Base-by-base conservation (phyloP, 2,888 invertebrate species). In the Podotricha telesiphe region DNA sequence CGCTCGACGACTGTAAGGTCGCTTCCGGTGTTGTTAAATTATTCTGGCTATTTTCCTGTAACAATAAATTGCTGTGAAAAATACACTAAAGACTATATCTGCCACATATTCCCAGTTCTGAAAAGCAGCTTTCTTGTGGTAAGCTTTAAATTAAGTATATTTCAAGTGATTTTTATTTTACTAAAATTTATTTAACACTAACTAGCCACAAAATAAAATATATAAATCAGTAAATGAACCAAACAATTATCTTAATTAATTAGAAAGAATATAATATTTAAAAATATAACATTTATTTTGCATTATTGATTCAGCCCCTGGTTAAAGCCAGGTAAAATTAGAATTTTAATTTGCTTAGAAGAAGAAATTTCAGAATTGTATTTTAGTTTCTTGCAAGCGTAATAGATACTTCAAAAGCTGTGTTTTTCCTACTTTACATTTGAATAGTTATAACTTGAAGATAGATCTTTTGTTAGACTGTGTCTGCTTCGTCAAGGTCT, bases 1-100 rank as follows among this genome's bases (percentile, higher is more conserved):
- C 47, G 22, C 48, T 34, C 42, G 17, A 34, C 47, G 48, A 61
- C 65, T 55, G 61, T 19, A 17, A 62, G 8, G 62, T 62, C 48
- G 62, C 19, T 34, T 11, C 13, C 53, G 20, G 40, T 40, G 51
- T 47, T 47, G 17, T 22, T 42, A 13, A 2, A 42, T 56, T 22
- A n/a, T n/a, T 3, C 17, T 13, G 20, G 8, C 15, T 34, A 34
- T 20, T 15, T 34, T n/a, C 17, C 8, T 47, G 2, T n/a, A 4
- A 37, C 37, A 5, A 37, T 47, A 34, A 8, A 20, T 5, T 34
- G 4, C 15, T 48, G 37, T 58, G 48, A 37, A 48, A 51, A 59
- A 13, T 15, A 40, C 1, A 40, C 19, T 19, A n/a, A 15, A 45
- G n/a, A 59, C 58, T 17, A 17, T 58, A 40, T 55, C 5, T 55